These are phyloP conservation scores for Euspilapteryx auroguttella DNA, from an alignment of 2,888 invertebrate genomes.

Conservation along the genomic window DNA sequence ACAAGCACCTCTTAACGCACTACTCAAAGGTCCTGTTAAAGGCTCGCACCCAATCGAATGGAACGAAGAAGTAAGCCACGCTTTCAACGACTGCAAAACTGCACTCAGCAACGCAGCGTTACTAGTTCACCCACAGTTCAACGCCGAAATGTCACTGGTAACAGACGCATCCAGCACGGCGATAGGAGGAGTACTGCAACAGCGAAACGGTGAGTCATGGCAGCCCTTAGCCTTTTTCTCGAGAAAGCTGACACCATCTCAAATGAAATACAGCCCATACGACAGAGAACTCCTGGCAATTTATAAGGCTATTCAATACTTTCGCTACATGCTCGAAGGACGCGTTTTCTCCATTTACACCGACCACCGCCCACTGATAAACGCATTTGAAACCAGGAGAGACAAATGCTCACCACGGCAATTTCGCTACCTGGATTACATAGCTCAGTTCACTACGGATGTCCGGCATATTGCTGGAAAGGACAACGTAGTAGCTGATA, in stretches of 20 bases:
- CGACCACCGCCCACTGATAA: conserved; percentile 9
- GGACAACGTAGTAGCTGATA: conserved; percentile 9
- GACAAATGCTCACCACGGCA: conserved; percentile 11
- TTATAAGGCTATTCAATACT: conserved; percentile 10
- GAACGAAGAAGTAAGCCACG: conserved; percentile 6
- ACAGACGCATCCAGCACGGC: conserved; percentile 16
- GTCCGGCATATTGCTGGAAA: too few species aligned
- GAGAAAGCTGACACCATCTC: conserved; percentile 13
- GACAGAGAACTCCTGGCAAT: conserved; percentile 19
- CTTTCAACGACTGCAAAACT: conserved; percentile 9
- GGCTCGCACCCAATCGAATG: conserved; percentile 8
- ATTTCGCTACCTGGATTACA: too few species aligned
- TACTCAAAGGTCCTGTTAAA: conserved; percentile 5
- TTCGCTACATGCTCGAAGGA: conserved; percentile 18
- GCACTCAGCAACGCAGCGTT: conserved; percentile 10
- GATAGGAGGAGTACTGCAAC: conserved; percentile 15
- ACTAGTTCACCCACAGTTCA: conserved; percentile 11
- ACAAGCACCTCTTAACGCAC: conserved; percentile 13
- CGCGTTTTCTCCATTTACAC: conserved; percentile 10
- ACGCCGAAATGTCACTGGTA: conserved; percentile 11
- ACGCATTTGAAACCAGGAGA: conserved; percentile 13
- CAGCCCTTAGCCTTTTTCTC: conserved; percentile 18
- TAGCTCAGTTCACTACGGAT: conserved; percentile 11
- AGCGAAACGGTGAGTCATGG: conserved; percentile 7
- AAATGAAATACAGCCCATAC: conserved; percentile 16